phyloP scores from a whole-genome alignment of 2,888 invertebrate species.

The Acheta domesticus region DNA sequence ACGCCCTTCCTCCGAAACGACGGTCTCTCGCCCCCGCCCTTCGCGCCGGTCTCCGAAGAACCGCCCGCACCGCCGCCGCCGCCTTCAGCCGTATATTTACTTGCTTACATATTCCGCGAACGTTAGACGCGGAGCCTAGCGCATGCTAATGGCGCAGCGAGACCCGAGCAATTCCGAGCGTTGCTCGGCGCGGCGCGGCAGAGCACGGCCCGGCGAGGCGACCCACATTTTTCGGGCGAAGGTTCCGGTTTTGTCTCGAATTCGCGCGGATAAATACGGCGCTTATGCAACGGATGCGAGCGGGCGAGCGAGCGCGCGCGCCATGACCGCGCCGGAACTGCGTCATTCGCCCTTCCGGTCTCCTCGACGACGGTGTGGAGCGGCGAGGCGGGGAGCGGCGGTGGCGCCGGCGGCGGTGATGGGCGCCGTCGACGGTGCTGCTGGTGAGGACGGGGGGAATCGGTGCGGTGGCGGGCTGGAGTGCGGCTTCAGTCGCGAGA shows the following conservation, averaged over 20 bases:
- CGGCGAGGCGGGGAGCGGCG: too few species aligned
- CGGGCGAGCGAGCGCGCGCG: background rate
- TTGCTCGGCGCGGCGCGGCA: background rate
- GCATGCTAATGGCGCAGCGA: background rate
- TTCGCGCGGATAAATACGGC: background rate
- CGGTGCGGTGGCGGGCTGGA: too few species aligned
- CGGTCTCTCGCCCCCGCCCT: too few species aligned
- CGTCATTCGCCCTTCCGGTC: background rate
- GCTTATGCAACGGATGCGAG: background rate
- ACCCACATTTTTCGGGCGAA: conserved; percentile 18
- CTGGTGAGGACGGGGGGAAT: too few species aligned
- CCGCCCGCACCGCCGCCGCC: background rate
- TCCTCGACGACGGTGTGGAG: background rate
- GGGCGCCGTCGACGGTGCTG: too few species aligned
- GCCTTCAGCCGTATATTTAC: background rate
- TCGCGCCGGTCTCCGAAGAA: too few species aligned
- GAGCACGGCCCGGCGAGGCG: background rate
- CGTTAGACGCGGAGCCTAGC: background rate
- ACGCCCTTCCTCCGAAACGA: too few species aligned
- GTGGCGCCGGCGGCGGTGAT: too few species aligned
- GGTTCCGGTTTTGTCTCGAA: background rate
- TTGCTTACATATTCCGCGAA: conserved; percentile 10
- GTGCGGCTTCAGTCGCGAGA: too few species aligned
- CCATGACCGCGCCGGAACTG: background rate
- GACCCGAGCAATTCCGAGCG: background rate